Evolutionary conservation across 2,888 invertebrate genomes (phyloP).

Genomic region (Habrosyne pyritoides): DNA sequence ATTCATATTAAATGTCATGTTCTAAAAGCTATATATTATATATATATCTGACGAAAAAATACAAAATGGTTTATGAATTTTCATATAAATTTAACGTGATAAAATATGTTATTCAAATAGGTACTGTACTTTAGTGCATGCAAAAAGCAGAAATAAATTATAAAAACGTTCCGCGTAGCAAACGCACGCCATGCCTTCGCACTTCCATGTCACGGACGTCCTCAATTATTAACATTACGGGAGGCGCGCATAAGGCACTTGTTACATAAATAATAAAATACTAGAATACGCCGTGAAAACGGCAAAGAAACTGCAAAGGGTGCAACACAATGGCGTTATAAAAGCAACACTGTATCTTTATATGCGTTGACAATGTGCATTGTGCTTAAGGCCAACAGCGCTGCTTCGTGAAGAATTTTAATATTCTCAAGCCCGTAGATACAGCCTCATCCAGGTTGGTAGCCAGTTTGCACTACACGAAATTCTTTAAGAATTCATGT

Average conservation of each 20-base stretch:
- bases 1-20: no score
- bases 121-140: not conserved
- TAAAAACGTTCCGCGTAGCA: not conserved
- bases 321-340: conserved; percentile 76
- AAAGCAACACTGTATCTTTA: conserved; percentile 79
- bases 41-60: no score
- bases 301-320: conserved; percentile 71
- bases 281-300: conserved; percentile 72
- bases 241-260: conserved; percentile 69
- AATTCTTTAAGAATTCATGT: conserved; percentile 59
- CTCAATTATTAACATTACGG: conserved; percentile 78
- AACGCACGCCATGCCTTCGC: not conserved
- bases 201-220: conserved; percentile 61
- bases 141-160: not conserved
- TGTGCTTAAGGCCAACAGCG: conserved; percentile 57
- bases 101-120: no score
- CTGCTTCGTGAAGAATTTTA: conserved; percentile 44
- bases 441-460: conserved; percentile 51
- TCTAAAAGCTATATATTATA: no score
- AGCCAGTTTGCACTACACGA: conserved; percentile 56
- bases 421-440: conserved; percentile 47
- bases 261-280: conserved; percentile 79
- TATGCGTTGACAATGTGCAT: conserved; percentile 78
- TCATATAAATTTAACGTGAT: no score
- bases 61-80: no score